Base-by-base conservation (phyloP, 2,888 invertebrate genomes). In the Caenorhabditis sp. region DNA sequence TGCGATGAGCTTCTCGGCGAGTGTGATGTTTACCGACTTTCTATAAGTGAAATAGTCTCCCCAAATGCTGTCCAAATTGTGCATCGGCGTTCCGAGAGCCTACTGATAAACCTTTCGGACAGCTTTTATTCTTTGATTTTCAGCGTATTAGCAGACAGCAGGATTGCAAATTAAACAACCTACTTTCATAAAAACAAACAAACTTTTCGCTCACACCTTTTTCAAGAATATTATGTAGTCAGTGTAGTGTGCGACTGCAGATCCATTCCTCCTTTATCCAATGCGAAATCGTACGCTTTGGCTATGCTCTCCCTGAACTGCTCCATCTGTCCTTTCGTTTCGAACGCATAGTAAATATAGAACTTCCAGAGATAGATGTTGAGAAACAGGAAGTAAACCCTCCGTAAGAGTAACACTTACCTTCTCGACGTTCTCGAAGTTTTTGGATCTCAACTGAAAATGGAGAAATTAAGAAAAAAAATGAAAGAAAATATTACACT, bases 281-380 rank as follows among this genome's bases (percentile, higher is more conserved):
- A 93, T 0, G 99, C 98, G 93, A 99, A 99, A 93, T 99, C 98
- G 92, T 98, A 99, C 0, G 99, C 98, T 92, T 99, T 97, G 0
- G 98, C 98, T 96, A 99, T 96, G 93, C 98, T 98, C 92, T 99
- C 99, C 92, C 98, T 97, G 92, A 76, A 88, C 85, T 72, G 18
- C 15, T 58, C 64, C 87, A 97, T 94, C 90, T 96, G 95, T 64
- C 96, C 95, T 92, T 97, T 97, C 0, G 98, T 99, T 92, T 99
- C 98, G 93, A 97, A 97, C 40, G 99, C 97, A 93, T 99, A 99
- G 88, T 95, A 95, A 80, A 99, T 94, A 93, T 99, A 99, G 69
- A 97, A 94, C 92, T 98, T 96, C 99, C 99, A 99, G 85, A 99
- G 93, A 92, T 99, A 99, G 86, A 99, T 98, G 93, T 98, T 98